phyloP scores from a whole-genome alignment of 2,888 invertebrate species.

The Eupithecia tripunctaria region DNA sequence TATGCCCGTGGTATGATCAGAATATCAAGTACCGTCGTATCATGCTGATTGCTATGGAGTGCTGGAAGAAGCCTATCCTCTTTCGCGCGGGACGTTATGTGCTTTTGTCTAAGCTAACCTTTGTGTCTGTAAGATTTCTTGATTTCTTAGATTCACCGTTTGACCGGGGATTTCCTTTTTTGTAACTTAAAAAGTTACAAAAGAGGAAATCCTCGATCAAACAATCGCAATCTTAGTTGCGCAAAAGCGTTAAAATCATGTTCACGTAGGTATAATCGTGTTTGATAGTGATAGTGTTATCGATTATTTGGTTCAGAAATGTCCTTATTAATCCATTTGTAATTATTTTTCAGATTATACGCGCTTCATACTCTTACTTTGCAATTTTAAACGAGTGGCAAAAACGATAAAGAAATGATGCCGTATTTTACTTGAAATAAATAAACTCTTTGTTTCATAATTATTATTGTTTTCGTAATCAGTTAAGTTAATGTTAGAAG shows the following conservation, averaged over 20 bases:
- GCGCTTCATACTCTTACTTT: constrained; percentile 75
- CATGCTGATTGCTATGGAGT: no score
- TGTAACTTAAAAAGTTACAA: no score
- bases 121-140: neutral
- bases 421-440: neutral
- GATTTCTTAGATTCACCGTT: neutral
- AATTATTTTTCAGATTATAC: constrained; percentile 66
- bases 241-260: no score
- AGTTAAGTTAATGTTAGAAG: neutral
- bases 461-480: neutral
- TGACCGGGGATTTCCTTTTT: no score
- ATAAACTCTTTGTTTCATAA: neutral
- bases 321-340: neutral
- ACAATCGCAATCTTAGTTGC: no score
- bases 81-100: no score
- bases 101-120: no score
- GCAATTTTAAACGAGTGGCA: constrained; percentile 52
- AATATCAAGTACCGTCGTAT: no score
- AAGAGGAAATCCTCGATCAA: no score
- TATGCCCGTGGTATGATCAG: no score
- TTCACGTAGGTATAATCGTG: no score
- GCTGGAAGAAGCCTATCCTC: no score
- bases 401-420: neutral
- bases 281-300: neutral
- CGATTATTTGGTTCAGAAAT: neutral